Base-by-base conservation (phyloP, 2,113 vertebrate species). In the Neogale vison region DNA sequence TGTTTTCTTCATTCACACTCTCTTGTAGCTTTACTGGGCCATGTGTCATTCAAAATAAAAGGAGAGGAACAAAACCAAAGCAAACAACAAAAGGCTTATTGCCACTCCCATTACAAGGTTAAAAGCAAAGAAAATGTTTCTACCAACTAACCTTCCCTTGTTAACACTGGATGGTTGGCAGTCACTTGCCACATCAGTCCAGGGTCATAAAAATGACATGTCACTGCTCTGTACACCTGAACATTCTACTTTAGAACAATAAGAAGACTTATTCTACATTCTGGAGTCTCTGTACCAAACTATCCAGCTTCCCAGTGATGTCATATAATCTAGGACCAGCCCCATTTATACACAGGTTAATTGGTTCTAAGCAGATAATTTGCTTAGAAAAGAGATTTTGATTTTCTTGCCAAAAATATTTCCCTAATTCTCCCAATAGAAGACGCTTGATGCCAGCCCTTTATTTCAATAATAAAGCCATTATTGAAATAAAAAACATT, bases 1-100 rank as follows among this genome's bases (percentile, higher is more conserved):
- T 71, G 31, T 63, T 69, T 69, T 92, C 52, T 93, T 88, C 63
- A 76, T 85, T 74, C 55, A 80, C 45, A 84, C 50, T 88, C 31
- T 90, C 29, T 76, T 92, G 13, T 80, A 42, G 36, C 79, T 76
- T 91, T 95, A 77, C 17, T 65, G 26, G 74, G 23, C 21, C 63
- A 61, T 14, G 6, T 69, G 52, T 50, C 14, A 31, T 85, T 95
- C 55, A 88, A 88, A 97, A 88, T 39, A 90, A 97, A 96, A 90
- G 52, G 11, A 93, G 24, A n/a, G 21, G 45, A 80, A 82, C 29
- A 88, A 88, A 95, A 92, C n/a, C 55, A 61, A 90, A 96, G 88
- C 34, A 34, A 74, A 52, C 36, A 50, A 61, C 50, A 79, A 67
- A 88, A 86, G 14, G 23, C 61, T 79, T 42, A 65, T 14, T 77